A percentile compares a stretch with the other conserved stretches of the same genome.
These are phyloP conservation scores for Amphipyra tragopoginis DNA, from an alignment of 2,888 invertebrate species.

Conservation along the genomic window DNA sequence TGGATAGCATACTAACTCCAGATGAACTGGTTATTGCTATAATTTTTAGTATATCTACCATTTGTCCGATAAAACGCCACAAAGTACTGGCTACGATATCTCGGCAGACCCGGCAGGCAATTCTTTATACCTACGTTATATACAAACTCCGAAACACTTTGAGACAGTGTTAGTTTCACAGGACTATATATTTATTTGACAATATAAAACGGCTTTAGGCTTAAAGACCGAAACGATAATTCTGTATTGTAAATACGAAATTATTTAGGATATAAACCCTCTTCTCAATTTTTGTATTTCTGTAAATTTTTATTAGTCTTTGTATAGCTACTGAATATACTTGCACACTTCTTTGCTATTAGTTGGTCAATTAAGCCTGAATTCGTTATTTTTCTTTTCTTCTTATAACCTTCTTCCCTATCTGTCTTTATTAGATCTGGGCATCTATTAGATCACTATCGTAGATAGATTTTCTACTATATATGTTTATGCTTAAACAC, in stretches of 20 bases:
- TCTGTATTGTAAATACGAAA: slow-evolving; percentile 1
- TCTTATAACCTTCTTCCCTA: slow-evolving; percentile 32
- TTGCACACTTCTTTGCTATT: slow-evolving; percentile 33
- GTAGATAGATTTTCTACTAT: slow-evolving; percentile 48
- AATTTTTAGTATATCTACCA: slow-evolving; percentile 77
- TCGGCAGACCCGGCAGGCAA: slow-evolving; percentile 87
- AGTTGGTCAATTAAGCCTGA: slow-evolving; percentile 63
- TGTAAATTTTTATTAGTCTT: slow-evolving; percentile 21
- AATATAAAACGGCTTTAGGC: slow-evolving; percentile 57
- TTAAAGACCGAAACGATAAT: slow-evolving; percentile 54
- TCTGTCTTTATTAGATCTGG: slow-evolving; percentile 38
- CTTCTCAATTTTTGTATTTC: slow-evolving; percentile 10
- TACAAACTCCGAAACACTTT: slow-evolving; percentile 57
- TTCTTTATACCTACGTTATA: slow-evolving; percentile 59
- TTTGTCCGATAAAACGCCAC: slow-evolving; percentile 90
- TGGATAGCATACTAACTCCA: slow-evolving; percentile 89
- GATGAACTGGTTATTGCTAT: slow-evolving; percentile 89
- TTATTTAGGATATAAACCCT: slow-evolving; percentile 4
- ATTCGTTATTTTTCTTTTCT: slow-evolving; percentile 43
- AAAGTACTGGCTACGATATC: slow-evolving; percentile 85
- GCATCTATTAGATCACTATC: slow-evolving; percentile 34
- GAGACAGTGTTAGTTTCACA: slow-evolving; percentile 58
- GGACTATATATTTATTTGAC: slow-evolving; percentile 49
- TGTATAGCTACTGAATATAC: slow-evolving; percentile 17
- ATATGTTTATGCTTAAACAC: slow-evolving; percentile 31